Percentiles rank a stretch among this genome's conserved stretches.
phyloP scores from a whole-genome alignment of 2,797 vertebrate species.

The Scolopax rusticola region DNA sequence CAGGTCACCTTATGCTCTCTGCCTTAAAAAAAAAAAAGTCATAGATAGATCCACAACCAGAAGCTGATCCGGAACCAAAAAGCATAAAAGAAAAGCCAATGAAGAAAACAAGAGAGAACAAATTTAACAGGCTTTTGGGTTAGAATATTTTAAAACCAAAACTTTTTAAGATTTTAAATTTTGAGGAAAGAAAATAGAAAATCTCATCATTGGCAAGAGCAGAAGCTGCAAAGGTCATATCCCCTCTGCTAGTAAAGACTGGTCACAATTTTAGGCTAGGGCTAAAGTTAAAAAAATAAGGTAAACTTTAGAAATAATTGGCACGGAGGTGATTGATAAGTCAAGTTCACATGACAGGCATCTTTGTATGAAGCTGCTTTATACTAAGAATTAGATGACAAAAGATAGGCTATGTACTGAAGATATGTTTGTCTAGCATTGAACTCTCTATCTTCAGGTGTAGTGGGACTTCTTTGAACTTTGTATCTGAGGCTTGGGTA shows the following conservation, averaged over 20 bases:
- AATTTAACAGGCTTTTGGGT: not conserved
- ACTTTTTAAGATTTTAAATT: not conserved
- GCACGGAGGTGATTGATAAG: not conserved
- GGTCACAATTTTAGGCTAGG: not conserved
- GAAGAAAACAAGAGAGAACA: not conserved
- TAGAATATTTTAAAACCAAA: not conserved
- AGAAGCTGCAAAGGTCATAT: not conserved
- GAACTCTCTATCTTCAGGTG: not conserved
- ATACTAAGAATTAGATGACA: not conserved
- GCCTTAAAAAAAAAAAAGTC: not conserved
- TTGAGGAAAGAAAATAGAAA: not conserved
- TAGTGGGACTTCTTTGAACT: not conserved
- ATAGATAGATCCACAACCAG: not conserved
- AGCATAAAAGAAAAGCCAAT: not conserved
- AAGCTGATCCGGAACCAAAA: not conserved
- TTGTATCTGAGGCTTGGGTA: not conserved
- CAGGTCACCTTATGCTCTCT: not conserved
- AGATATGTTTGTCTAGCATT: not conserved
- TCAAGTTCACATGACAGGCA: not conserved
- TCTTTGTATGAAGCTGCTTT: not conserved
- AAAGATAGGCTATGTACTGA: not conserved
- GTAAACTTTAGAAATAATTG: not conserved
- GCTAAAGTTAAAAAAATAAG: rapidly evolving
- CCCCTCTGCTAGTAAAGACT: not conserved
- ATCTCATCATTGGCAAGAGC: not conserved